These are phyloP conservation scores for Meloidogyne exigua DNA, from an alignment of 1,140 invertebrate genomes.

Conservation along the genomic window DNA sequence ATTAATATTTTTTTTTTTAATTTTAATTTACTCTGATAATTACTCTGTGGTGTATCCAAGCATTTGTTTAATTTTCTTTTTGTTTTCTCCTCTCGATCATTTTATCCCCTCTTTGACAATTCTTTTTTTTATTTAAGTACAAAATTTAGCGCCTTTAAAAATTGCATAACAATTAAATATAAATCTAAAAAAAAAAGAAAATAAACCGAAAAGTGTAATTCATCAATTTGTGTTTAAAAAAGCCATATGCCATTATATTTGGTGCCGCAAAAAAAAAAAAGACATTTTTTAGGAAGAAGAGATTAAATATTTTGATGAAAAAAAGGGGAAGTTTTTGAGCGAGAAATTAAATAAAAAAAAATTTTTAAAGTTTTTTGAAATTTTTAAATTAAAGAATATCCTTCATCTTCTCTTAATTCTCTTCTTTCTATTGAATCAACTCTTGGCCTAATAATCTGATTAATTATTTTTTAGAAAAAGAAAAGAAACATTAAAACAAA, in stretches of 20 bases:
- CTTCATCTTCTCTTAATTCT: too few species aligned
- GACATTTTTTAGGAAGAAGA: neutral
- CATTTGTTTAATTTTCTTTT: too few species aligned
- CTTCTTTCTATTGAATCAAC: neutral
- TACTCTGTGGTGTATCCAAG: too few species aligned
- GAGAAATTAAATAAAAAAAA: neutral
- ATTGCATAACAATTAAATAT: neutral
- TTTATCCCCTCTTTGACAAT: neutral
- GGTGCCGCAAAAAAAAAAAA: neutral
- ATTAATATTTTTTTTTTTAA: too few species aligned
- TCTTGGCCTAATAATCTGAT: slow-evolving; percentile 8
- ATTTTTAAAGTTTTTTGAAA: too few species aligned
- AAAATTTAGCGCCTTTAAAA: neutral
- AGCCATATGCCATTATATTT: neutral
- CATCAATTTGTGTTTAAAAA: slow-evolving; percentile 1
- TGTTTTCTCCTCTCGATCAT: neutral
- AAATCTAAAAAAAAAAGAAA: neutral
- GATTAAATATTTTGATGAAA: neutral
- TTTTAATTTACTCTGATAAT: too few species aligned
- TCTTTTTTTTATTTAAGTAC: neutral
- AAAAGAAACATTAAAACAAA: neutral
- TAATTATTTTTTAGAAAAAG: neutral
- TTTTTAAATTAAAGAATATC: too few species aligned
- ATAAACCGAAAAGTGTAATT: slow-evolving; percentile 5
- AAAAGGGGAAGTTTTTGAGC: neutral